Base-by-base conservation (phyloP, 2,888 invertebrate genomes). In the Tuberolachnus salignus region DNA sequence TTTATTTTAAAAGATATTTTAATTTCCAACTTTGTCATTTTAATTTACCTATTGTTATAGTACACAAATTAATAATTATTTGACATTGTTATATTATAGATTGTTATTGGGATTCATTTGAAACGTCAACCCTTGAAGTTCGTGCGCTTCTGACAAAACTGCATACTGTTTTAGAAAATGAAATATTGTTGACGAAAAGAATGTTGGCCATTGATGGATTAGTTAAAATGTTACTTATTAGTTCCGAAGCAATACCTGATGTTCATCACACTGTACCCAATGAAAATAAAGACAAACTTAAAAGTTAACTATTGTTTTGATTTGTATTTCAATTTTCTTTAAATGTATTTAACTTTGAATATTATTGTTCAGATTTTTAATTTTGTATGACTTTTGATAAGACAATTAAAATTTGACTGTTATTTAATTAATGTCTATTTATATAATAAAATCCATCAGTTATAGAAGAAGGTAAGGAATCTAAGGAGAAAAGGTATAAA, bases 71-170 rank as follows among this genome's bases (percentile, higher is more conserved):
- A 53, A 34, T 9, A 23, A 46, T 26, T 49, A 23, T 59, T 16
- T 59, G 3, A 4, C 34, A 6, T 34, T 34, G 34, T 34, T 26
- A 46, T 74, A 23, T 75, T 67, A n/a, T 23, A 78, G 78, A 78
- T 9, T 78, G 78, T 78, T 78, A 78, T n/a, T 78, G 78, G 78
- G 78, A 78, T 61, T 59, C 59, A 42, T 78, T 78, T 42, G 73
- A 63, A 2, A 21, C 51, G 0, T 73, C 59, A 11, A 34, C 23
- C 0, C 59, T 78, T 21, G 78, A 78, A 78, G 59, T 78, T 57
- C 78, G 78, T 49, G 78, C 78, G 3, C 21, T 78, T 4, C 9
- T 78, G 10, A 78, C 44, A 14, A 78, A 78, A 78, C 9, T 78
- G 9, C 69, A 69, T 21, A 59, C 59, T n/a, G 59, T 78, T 42